Evolutionary conservation across 2,888 invertebrate genomes (phyloP), one percentile per base, ranked within the genome.

Genomic region (Epinotia nisella): DNA sequence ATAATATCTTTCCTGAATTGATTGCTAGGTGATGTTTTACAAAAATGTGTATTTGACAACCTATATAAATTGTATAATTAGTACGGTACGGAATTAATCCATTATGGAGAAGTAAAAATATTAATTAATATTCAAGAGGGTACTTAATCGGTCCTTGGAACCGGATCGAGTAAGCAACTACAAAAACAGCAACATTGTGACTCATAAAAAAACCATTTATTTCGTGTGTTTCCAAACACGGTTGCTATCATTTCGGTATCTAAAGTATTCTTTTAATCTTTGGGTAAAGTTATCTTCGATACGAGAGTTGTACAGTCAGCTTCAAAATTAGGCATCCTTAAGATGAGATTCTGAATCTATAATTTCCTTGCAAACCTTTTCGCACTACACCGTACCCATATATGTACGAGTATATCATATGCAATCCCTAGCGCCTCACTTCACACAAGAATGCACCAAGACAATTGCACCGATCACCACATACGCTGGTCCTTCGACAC

Each of bases 401-500:
- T 35, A 35, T 29, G 0, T 29, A 5, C n/a, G n/a, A n/a, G n/a
- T n/a, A 35, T 9, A 35, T 35, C 35, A 35, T 35, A 45, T 45
- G 21, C 29, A 45, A 35, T 39, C 11, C 59, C 17, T 11, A 17
- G 17, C 29, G 49, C 62, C 62, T 62, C 49, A 62, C 55, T 24
- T 41, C 66, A 66, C 61, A 61, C 51, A 53, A 69, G 60, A 70
- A 70, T 29, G 69, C 69, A 70, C 53, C 35, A 29, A 62, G 35
- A 59, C 59, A 53, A 71, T 60, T 61, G 39, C 64, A 61, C 5
- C 21, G 35, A 21, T 10, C 24, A 55, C 35, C 19, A 24, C 24
- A 67, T 24, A 51, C 41, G 60, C 15, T 56, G 49, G 64, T 51
- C 61, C 72, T 69, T 64, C 64, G 59, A 29, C 73, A 73, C 59